Percentiles rank a stretch among this genome's conserved stretches.
phyloP scores from a whole-genome alignment of 2,888 invertebrate genomes.

The Escarpia spicata region DNA sequence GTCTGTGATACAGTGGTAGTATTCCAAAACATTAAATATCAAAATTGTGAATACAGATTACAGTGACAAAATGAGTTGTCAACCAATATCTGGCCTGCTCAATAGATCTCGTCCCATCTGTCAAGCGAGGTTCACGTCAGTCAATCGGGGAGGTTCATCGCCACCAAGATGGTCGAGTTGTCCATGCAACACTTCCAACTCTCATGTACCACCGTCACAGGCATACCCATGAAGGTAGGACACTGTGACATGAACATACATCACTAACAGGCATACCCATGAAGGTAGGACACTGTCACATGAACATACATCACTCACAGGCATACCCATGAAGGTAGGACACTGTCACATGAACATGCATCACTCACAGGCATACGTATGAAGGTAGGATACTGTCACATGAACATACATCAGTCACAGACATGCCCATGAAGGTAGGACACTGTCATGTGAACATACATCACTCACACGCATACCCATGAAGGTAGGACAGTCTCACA shows the following conservation, averaged over 20 bases:
- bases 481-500: slow-evolving; percentile 72
- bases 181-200: slow-evolving; percentile 82
- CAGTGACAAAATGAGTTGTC: not conserved
- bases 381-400: slow-evolving; percentile 96
- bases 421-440: not conserved
- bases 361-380: slow-evolving; percentile 65
- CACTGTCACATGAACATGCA: slow-evolving; percentile 75
- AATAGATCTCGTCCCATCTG: slow-evolving; percentile 32
- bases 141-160: slow-evolving; percentile 57
- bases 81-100: not conserved
- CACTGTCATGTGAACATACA: slow-evolving; percentile 80
- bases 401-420: slow-evolving; percentile 75
- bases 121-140: slow-evolving; percentile 50
- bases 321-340: slow-evolving; percentile 90
- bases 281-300: slow-evolving; percentile 72
- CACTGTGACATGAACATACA: slow-evolving; percentile 79
- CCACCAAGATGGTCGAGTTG: slow-evolving; percentile 62
- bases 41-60: not conserved
- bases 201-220: slow-evolving; percentile 95
- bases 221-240: slow-evolving; percentile 90
- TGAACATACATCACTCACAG: slow-evolving; percentile 82
- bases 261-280: slow-evolving; percentile 98
- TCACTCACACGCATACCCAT: slow-evolving; percentile 98
- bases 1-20: not conserved
- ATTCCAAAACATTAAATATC: not conserved